Percentiles rank a stretch among this genome's conserved stretches.
Evolutionary conservation across 2,797 vertebrate species (phyloP).

Genomic region (Lerista edwardsae): DNA sequence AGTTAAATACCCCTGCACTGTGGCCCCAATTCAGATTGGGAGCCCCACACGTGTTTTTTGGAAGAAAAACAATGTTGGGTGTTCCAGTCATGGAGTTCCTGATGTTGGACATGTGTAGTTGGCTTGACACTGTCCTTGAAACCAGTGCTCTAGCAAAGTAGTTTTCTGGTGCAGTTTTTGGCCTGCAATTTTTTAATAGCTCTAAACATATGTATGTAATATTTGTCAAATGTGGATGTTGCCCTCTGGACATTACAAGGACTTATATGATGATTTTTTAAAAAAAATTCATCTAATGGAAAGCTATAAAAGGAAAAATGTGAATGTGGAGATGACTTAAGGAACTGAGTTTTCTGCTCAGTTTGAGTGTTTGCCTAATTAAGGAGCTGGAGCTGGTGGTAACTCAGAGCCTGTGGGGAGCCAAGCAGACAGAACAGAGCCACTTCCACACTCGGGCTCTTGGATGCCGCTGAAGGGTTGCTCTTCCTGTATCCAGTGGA

Average conservation of each 20-base stretch:
- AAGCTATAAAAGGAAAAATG: constrained; percentile 55
- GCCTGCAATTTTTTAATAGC: neutral
- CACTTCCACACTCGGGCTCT: too few relatives aligned
- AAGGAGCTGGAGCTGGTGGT: constrained; percentile 43
- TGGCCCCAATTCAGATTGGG: too few relatives aligned
- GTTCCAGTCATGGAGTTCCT: too few relatives aligned
- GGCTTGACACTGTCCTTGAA: neutral
- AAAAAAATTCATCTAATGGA: constrained; percentile 5
- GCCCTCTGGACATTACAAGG: neutral
- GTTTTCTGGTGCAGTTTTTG: neutral
- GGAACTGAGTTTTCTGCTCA: constrained; percentile 21
- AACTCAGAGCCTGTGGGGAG: constrained; percentile 44
- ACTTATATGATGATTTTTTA: constrained; percentile 27
- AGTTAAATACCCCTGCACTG: too few relatives aligned
- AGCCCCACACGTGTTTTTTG: too few relatives aligned
- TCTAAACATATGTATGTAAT: neutral
- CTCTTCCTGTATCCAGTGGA: too few relatives aligned
- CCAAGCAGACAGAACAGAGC: constrained; percentile 8
- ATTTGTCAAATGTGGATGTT: neutral
- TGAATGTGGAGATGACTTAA: constrained; percentile 35
- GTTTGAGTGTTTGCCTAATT: constrained; percentile 31
- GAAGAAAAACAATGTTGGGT: too few relatives aligned
- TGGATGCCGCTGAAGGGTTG: too few relatives aligned
- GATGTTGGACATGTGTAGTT: too few relatives aligned
- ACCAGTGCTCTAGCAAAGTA: neutral